Percentiles rank a stretch among this genome's conserved stretches.
These are phyloP conservation scores for Phymastichus coffea DNA, from an alignment of 1,140 invertebrate species.

Conservation along the genomic window DNA sequence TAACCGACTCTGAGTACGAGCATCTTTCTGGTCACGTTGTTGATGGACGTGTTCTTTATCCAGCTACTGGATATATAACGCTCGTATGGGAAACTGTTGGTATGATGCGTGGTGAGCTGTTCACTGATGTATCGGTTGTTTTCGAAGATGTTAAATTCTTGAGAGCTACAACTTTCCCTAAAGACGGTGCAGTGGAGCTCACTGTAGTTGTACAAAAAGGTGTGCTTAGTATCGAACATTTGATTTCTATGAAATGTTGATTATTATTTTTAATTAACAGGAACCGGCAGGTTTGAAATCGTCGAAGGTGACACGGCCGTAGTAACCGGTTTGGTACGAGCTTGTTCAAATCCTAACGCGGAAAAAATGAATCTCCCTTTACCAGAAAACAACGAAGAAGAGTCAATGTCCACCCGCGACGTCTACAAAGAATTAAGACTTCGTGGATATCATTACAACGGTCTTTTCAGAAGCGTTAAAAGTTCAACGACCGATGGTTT, in stretches of 20 bases:
- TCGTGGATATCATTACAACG: conserved; percentile 88
- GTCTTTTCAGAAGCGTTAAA: conserved; percentile 69
- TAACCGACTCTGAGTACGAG: conserved; percentile 68
- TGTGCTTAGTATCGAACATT: conserved; percentile 57
- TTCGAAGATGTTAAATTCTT: conserved; percentile 84
- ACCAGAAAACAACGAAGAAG: conserved; percentile 32
- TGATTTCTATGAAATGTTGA: conserved; percentile 37
- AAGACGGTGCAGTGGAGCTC: conserved; percentile 69
- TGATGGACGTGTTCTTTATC: conserved; percentile 81
- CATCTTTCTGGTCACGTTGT: conserved; percentile 82
- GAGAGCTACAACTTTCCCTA: conserved; percentile 76
- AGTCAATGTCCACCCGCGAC: conserved; percentile 66
- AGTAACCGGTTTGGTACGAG: conserved; percentile 71
- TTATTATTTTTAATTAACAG: too few relatives aligned
- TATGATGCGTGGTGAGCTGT: conserved; percentile 68
- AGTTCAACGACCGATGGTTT: conserved; percentile 54
- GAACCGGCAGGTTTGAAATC: conserved; percentile 57
- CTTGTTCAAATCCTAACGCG: conserved; percentile 51
- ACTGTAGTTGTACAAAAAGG: conserved; percentile 76
- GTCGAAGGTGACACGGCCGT: conserved; percentile 75
- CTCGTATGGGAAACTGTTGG: conserved; percentile 85
- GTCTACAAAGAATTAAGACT: conserved; percentile 91
- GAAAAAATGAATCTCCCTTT: conserved; percentile 27
- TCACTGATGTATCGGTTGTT: conserved; percentile 72
- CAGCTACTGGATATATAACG: conserved; percentile 82